Percentiles rank a stretch among this genome's conserved stretches.
These are phyloP conservation scores for Arvicola amphibius DNA, from an alignment of 2,797 vertebrate species.

Conservation along the genomic window DNA sequence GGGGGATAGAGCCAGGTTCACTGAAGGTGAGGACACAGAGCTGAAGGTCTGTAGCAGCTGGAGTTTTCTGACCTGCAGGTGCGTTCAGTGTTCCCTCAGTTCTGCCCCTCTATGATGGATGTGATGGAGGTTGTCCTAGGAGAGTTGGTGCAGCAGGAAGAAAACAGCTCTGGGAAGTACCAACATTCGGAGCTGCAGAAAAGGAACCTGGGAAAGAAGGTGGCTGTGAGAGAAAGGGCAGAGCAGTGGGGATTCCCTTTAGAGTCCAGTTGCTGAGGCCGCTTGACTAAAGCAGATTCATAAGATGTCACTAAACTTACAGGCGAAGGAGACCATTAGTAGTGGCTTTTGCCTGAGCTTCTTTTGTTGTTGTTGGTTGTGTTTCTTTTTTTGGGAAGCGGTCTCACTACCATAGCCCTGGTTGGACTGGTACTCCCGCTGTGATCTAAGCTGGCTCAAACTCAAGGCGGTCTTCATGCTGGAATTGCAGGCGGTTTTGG, in stretches of 20 bases:
- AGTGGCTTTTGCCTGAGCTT: slow-evolving; percentile 1
- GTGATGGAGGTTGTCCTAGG: neutral
- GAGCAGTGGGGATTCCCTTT: neutral
- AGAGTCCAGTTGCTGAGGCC: neutral
- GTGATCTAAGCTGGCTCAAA: neutral
- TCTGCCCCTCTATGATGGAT: neutral
- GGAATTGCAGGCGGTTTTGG: neutral
- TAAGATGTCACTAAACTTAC: neutral
- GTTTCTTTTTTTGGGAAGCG: neutral
- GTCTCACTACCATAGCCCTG: neutral
- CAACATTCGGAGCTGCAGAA: neutral
- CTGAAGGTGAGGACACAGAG: neutral
- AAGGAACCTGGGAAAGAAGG: neutral
- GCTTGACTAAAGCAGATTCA: neutral
- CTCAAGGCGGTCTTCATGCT: neutral
- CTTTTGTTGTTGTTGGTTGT: neutral
- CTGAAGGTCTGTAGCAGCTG: neutral
- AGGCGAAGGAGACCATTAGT: neutral
- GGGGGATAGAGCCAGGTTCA: neutral
- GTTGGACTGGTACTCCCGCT: neutral
- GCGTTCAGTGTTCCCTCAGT: neutral
- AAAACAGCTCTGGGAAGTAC: neutral
- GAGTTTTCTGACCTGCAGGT: neutral
- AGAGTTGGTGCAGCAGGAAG: neutral
- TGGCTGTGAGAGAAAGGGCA: neutral